Evolutionary conservation across 2,797 vertebrate species (phyloP), one percentile per base, ranked within the genome.

Genomic region (Microctenopoma lineatum): DNA sequence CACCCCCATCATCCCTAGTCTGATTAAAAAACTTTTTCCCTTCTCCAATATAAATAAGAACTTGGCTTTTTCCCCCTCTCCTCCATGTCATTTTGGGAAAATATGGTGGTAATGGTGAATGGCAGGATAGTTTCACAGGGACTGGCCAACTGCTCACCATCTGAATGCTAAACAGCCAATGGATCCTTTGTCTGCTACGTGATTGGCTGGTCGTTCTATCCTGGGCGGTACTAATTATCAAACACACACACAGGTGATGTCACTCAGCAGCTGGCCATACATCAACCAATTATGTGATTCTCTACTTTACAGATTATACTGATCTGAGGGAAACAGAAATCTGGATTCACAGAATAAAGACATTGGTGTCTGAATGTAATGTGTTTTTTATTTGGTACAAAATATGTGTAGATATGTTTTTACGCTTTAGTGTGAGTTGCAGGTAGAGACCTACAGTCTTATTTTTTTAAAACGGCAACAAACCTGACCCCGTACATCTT

Each of bases 11-110:
- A 89, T 90, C 90, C 92, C 90, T 80, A 80, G 87, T 91, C 92
- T 91, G 92, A 93, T 94, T 93, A 93, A 91, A 88, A 90, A 84
- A 85, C 79, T 87, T 90, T 90, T 86, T 80, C 84, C 87, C 87
- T 82, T 83, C 81, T 80, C 85, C 87, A 90, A 92, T 90, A 88
- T 90, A 90, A 91, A 92, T 92, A 88, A 80, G 73, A 89, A 89
- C 74, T 88, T 84, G 79, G 70, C 75, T 81, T 79, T 84, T 84
- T 74, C 77, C 56, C 69, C 63, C 34, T 79, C 84, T 87, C 75
- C 81, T 85, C 80, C 80, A 87, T 76, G 72, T 83, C 76, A 84
- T 92, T 89, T 91, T 85, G 79, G 76, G 85, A 84, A 88, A 87
- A 87, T 84, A 81, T 65, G 73, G 78, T 72, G 66, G 73, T 94